Percentiles rank a stretch among this genome's conserved stretches.
phyloP scores from a whole-genome alignment of 2,113 vertebrate genomes.

The Leucoraja erinaceus region DNA sequence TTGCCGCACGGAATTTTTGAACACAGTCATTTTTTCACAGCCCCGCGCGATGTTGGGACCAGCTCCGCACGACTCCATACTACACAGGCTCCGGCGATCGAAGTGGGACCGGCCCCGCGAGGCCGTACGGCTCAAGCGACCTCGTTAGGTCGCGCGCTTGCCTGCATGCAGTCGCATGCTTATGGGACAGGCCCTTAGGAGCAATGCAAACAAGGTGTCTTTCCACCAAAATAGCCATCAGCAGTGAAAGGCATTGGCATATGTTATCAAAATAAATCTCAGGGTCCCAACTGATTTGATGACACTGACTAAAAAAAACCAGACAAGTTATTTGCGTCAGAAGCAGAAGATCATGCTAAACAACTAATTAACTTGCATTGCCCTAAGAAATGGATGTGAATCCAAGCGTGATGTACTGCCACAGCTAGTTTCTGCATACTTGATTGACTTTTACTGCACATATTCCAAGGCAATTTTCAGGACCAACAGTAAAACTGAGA shows the following conservation, averaged over 20 bases:
- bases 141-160: no score
- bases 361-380: conserved; percentile 21
- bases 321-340: background rate
- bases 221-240: background rate
- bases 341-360: background rate
- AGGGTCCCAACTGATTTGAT: background rate
- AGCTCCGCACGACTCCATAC: no score
- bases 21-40: no score
- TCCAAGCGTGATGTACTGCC: background rate
- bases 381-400: conserved; percentile 6
- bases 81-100: no score
- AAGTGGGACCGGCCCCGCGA: no score
- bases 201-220: background rate
- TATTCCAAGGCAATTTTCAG: background rate
- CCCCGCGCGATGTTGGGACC: no score
- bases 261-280: background rate
- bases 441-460: conserved; percentile 3
- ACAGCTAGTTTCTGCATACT: conserved; percentile 1
- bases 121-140: no score
- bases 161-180: no score
- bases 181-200: no score
- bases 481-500: background rate
- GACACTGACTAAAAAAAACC: background rate
- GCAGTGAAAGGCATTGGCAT: background rate
- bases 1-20: no score